Evolutionary conservation across 2,888 invertebrate species (phyloP).

Genomic region (Himalopsyche tibetana): DNA sequence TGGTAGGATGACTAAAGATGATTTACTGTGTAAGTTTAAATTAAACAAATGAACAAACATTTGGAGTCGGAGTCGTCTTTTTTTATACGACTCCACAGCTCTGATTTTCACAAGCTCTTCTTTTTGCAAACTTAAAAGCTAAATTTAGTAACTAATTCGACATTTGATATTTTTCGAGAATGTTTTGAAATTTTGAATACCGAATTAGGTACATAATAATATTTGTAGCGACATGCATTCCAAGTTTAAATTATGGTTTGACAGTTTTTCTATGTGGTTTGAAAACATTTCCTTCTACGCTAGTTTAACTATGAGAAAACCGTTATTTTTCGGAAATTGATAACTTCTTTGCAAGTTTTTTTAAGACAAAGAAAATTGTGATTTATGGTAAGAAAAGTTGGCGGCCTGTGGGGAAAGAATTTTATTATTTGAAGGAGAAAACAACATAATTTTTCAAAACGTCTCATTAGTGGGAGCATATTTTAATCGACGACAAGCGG

Average conservation of each 20-base stretch:
- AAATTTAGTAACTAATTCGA: too few relatives aligned
- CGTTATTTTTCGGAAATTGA: constrained; percentile 27
- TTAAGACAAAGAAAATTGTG: constrained; percentile 37
- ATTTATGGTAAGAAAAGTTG: neutral
- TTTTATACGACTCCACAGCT: too few relatives aligned
- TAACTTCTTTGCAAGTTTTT: constrained; percentile 1
- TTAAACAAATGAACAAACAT: too few relatives aligned
- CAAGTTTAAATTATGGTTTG: neutral
- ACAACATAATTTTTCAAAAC: constrained; percentile 58
- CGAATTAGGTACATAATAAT: too few relatives aligned
- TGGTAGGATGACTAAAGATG: too few relatives aligned
- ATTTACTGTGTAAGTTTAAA: too few relatives aligned
- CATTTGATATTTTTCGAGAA: too few relatives aligned
- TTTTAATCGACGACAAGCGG: constrained; percentile 59
- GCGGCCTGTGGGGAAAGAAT: constrained; percentile 44
- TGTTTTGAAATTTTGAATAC: too few relatives aligned
- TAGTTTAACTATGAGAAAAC: neutral
- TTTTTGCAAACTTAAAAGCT: too few relatives aligned
- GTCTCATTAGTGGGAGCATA: constrained; percentile 62
- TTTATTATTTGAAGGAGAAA: constrained; percentile 46
- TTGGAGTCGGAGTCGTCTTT: too few relatives aligned
- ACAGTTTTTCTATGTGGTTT: constrained; percentile 2
- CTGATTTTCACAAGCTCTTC: too few relatives aligned
- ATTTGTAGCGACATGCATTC: neutral
- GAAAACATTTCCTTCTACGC: neutral